phyloP scores from a whole-genome alignment of 2,888 invertebrate genomes.

The Cecidostiba fungosa region DNA sequence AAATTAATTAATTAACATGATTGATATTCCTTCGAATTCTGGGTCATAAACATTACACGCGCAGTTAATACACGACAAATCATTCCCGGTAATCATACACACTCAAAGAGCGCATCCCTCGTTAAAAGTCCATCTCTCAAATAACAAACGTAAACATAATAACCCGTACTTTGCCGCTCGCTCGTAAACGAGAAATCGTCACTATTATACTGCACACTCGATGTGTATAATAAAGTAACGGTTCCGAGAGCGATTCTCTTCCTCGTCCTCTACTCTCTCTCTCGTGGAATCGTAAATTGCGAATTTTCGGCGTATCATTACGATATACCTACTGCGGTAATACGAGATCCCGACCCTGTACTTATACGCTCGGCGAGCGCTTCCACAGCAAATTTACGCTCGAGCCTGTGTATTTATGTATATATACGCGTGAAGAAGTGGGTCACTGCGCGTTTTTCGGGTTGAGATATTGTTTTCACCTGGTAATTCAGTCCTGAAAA shows the following conservation, averaged over 20 bases:
- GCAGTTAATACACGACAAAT: no score
- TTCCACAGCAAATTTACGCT: not conserved
- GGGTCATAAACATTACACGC: no score
- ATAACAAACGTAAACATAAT: not conserved
- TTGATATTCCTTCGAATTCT: no score
- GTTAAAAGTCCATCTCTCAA: not conserved
- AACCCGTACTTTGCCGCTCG: not conserved
- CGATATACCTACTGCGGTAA: not conserved
- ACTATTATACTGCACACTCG: not conserved
- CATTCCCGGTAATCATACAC: no score
- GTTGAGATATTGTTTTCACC: not conserved
- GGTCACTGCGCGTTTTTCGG: not conserved
- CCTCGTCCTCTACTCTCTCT: not conserved
- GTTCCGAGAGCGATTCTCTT: no score
- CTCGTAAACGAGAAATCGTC: constrained; percentile 1
- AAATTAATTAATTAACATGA: no score
- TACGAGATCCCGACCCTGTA: not conserved
- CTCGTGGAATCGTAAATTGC: not conserved
- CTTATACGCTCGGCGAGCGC: not conserved
- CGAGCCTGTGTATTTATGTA: not conserved
- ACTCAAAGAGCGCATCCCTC: no score
- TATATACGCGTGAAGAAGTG: not conserved
- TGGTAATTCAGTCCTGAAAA: not conserved
- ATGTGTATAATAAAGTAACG: not conserved
- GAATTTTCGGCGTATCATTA: constrained; percentile 4